Evolutionary conservation across 37 sponge, comb jelly and placozoan species (phyloP), one percentile per base, ranked within the genome.

Genomic region (Lycopodina hypogea): DNA sequence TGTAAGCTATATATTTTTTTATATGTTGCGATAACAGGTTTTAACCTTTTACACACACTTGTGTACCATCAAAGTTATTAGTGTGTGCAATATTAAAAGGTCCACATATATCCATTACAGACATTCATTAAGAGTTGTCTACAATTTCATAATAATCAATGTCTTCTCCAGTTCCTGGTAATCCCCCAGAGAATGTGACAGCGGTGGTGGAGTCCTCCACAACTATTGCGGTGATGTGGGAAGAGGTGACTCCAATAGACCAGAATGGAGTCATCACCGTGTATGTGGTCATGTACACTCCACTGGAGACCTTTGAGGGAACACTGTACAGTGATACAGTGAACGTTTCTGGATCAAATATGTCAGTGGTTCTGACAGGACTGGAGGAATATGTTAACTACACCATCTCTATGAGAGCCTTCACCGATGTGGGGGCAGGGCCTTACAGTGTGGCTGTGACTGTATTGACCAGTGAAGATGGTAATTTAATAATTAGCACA

Each of bases 381-480:
- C 35, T 81, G 70, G 82, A 81, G 39, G 71, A 70, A 38, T 81
- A 38, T 70, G 69, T 70, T 6, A 40, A 70, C 35, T 81, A 81
- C 62, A 33, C 18, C n/a, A 35, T 82, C 42, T 22, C 32, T 30
- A 66, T 82, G n/a, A 39, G 72, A 74, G n/a, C n/a, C n/a, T n/a
- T n/a, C n/a, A n/a, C n/a, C n/a, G n/a, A n/a, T n/a, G n/a, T n/a
- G n/a, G n/a, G n/a, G n/a, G n/a, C n/a, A n/a, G n/a, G n/a, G n/a
- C n/a, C n/a, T n/a, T n/a, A n/a, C n/a, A n/a, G n/a, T n/a, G n/a
- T n/a, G n/a, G n/a, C n/a, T n/a, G n/a, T n/a, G n/a, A n/a, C n/a
- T n/a, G n/a, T n/a, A n/a, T n/a, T n/a, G n/a, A n/a, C n/a, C n/a
- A n/a, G n/a, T n/a, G n/a, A n/a, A n/a, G n/a, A n/a, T n/a, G n/a